Evolutionary conservation across 2,888 invertebrate species (phyloP), one percentile per base, ranked within the genome.

Genomic region (Buathra laborator): DNA sequence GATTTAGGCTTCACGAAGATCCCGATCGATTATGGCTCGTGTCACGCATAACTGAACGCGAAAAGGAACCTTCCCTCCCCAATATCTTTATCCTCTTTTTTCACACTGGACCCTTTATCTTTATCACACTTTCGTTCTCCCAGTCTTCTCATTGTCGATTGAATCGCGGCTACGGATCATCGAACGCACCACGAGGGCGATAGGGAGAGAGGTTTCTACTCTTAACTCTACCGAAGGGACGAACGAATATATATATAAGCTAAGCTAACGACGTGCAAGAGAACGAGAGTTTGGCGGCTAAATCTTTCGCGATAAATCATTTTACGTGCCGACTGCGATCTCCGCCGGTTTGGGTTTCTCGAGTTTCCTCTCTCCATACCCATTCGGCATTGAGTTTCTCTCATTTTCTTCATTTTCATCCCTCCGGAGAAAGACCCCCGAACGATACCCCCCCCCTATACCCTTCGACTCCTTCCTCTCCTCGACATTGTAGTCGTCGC

Each of bases 231-330:
- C 53, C 16, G 19, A 53, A 19, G 53, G 53, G 53, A 53, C 53
- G 19, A 19, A 37, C 37, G 37, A 37, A 9, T 37, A 37, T 37
- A 37, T 37, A 37, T 37, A 37, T 9, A 37, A 37, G 12, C 46
- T 46, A n/a, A 48, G 48, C 48, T 48, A 48, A 48, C 48, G 12
- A 48, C 48, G 48, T 14, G 48, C 12, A 14, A 48, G 48, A 48
- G 48, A 10, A 37, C 48, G 48, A 48, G 67, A 67, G 67, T 66
- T 37, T 37, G 37, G 37, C 37, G 37, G 62, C 72, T 44, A 81
- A 67, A 74, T 81, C 74, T 74, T 68, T 68, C 59, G 44, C 59
- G 56, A 74, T 81, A 76, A 81, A 81, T 78, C 64, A 79, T 83
- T 74, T 83, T 79, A 53, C 62, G 68, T 75, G 51, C 44, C 44